Conservation (phyloP, 1,140 invertebrate species). For the Chlorops oryzae region DNA sequence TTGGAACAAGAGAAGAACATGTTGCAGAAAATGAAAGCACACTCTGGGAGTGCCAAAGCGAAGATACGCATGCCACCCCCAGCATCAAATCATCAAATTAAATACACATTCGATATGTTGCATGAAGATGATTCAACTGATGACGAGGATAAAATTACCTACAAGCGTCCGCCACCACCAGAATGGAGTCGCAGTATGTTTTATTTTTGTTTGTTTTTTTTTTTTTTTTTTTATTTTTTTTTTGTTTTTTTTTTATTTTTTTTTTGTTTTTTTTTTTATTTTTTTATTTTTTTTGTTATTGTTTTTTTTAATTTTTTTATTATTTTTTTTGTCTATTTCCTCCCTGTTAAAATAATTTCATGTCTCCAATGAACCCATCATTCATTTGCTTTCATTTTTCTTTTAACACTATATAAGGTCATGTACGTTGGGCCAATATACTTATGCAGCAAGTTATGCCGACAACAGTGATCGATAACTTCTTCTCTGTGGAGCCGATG, state of each 20-base stretch:
- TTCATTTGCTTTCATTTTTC: too few relatives aligned
- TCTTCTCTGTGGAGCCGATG: constrained; percentile 59
- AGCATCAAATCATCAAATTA: constrained; percentile 29
- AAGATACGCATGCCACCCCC: constrained; percentile 32
- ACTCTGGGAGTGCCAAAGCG: constrained; percentile 13
- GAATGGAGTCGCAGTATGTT: constrained; percentile 51
- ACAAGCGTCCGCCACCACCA: constrained; percentile 50
- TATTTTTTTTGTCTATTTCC: not conserved
- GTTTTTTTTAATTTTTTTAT: constrained; percentile 1
- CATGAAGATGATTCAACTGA: constrained; percentile 55
- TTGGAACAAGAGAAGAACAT: constrained; percentile 39
- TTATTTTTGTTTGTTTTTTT: constrained; percentile 2
- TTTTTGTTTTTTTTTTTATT: not conserved
- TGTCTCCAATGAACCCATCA: too few relatives aligned
- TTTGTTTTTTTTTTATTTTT: constrained; percentile 1
- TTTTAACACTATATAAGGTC: constrained; percentile 19
- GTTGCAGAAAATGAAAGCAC: constrained; percentile 33
- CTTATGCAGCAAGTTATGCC: constrained; percentile 32
- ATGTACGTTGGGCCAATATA: constrained; percentile 27
- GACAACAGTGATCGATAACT: constrained; percentile 49
- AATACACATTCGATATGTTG: constrained; percentile 49
- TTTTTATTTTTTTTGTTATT: constrained; percentile 9
- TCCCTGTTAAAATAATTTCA: too few relatives aligned
- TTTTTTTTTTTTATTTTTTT: constrained; percentile 9
- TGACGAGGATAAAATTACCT: constrained; percentile 49